Conservation (phyloP, 37 sponge, comb jelly and placozoan genomes). For the Dysidea cf. avara region DNA sequence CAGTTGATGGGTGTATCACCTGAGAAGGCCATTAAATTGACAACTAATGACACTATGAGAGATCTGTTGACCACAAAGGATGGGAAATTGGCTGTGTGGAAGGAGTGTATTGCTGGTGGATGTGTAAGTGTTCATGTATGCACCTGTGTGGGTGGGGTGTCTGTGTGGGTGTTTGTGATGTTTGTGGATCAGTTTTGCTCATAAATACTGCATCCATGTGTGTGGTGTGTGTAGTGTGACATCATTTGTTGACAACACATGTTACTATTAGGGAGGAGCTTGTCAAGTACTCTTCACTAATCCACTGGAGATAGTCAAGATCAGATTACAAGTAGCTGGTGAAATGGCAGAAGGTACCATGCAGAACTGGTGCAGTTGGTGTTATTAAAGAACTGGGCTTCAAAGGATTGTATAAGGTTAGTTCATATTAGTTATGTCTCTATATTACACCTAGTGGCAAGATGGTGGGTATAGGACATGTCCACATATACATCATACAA, state of each 20-base stretch:
- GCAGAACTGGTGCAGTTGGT: slow-evolving; percentile 56
- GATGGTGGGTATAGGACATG: not conserved
- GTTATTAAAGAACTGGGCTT: slow-evolving; percentile 89
- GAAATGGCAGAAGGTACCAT: slow-evolving; percentile 71
- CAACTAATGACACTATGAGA: slow-evolving; percentile 84
- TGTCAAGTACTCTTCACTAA: slow-evolving; percentile 97
- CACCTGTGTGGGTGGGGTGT: not conserved
- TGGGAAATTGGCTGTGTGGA: slow-evolving; percentile 69
- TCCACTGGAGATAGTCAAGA: slow-evolving; percentile 98
- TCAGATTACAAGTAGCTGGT: slow-evolving; percentile 91
- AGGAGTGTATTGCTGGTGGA: slow-evolving; percentile 88
- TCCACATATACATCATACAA: too few relatives aligned
- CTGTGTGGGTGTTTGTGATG: too few relatives aligned
- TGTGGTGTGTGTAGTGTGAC: too few relatives aligned
- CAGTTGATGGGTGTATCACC: slow-evolving; percentile 96
- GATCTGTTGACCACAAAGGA: slow-evolving; percentile 71
- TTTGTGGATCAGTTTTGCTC: too few relatives aligned
- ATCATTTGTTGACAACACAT: too few relatives aligned
- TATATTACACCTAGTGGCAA: too few relatives aligned
- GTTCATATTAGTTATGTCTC: not conserved
- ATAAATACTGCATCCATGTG: too few relatives aligned
- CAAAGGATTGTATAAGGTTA: slow-evolving; percentile 87
- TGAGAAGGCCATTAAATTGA: slow-evolving; percentile 97
- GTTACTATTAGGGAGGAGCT: slow-evolving; percentile 83
- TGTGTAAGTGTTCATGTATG: slow-evolving; percentile 44